Evolutionary conservation across 1,140 invertebrate genomes (phyloP).

Genomic region (Polyergus mexicanus): DNA sequence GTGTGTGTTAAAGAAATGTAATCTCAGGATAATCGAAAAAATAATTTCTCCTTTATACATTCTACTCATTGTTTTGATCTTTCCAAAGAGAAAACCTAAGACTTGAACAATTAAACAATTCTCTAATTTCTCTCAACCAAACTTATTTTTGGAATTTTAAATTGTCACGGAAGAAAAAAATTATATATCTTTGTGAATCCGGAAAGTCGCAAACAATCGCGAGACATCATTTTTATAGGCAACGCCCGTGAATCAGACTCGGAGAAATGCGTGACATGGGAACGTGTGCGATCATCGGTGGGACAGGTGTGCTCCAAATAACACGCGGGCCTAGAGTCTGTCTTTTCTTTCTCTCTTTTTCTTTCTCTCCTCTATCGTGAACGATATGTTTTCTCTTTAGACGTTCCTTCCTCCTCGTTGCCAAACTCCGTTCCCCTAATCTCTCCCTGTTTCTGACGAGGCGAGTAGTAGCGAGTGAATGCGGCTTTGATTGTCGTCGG

Average conservation of each 20-base stretch:
- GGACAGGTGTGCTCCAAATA: constrained; percentile 83
- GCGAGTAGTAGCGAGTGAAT: constrained; percentile 77
- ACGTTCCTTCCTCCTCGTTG: constrained; percentile 59
- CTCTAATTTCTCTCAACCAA: background rate
- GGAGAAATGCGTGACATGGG: constrained; percentile 69
- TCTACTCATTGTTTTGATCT: background rate
- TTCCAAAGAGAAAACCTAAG: background rate
- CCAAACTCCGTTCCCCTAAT: constrained; percentile 57
- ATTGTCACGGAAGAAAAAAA: background rate
- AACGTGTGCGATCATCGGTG: constrained; percentile 72
- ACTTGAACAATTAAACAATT: background rate
- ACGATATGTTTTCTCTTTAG: constrained; percentile 72
- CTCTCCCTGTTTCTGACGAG: constrained; percentile 77
- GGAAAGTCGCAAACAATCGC: constrained; percentile 9
- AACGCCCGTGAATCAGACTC: constrained; percentile 2
- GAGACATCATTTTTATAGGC: background rate
- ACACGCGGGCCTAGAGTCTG: constrained; percentile 70
- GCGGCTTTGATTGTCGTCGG: constrained; percentile 83
- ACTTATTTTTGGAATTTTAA: background rate
- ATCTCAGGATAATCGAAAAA: background rate
- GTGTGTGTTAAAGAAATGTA: too few relatives aligned
- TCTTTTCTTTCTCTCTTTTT: constrained; percentile 63
- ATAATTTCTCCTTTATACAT: background rate
- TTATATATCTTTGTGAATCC: background rate
- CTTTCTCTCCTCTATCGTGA: constrained; percentile 29